Evolutionary conservation across 2,113 vertebrate species (phyloP), one percentile per base, ranked within the genome.

Genomic region (Isichthys henryi): DNA sequence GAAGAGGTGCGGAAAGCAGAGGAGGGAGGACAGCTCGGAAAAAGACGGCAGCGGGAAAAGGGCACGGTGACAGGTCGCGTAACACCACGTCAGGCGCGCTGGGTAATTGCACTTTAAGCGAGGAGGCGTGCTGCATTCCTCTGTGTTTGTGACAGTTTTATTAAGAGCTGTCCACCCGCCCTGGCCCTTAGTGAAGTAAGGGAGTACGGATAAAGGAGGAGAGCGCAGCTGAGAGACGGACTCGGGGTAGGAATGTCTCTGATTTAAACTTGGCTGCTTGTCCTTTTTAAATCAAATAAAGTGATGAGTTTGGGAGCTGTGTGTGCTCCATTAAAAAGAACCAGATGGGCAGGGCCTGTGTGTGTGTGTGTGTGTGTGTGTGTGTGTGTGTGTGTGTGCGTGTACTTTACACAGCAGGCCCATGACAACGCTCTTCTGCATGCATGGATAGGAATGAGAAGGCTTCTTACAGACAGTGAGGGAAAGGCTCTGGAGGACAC

Each of bases 21-120:
- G n/a, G 58, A 27, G 8, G 58, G n/a, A 27, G 58, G 62, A 70
- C n/a, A 70, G 62, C 27, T 27, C 27, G 10, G 62, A 70, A 70
- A 66, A 95, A 92, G 87, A 92, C 89, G 93, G 92, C 92, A 93
- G 94, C 94, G 93, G 92, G 90, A 90, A 92, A 95, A 94, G 94
- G 94, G 77, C 48, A 49, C 62, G 85, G 77, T 92, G 90, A 91
- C 89, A 96, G 94, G 92, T 91, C 93, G 95, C 95, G 94, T 90
- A 86, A 86, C 46, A 43, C 93, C 92, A 90, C 91, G 91, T 94
- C 91, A 87, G 49, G 15, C 27, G 15, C 11, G 85, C 31, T 21
- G 92, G 94, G 95, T 96, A 93, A 95, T 96, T 95, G 95, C 94
- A 94, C 93, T 92, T 94, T 92, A 91, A 93, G 94, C 94, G 93